phyloP scores from a whole-genome alignment of 1,140 invertebrate genomes.

The Conus betulinus region DNA sequence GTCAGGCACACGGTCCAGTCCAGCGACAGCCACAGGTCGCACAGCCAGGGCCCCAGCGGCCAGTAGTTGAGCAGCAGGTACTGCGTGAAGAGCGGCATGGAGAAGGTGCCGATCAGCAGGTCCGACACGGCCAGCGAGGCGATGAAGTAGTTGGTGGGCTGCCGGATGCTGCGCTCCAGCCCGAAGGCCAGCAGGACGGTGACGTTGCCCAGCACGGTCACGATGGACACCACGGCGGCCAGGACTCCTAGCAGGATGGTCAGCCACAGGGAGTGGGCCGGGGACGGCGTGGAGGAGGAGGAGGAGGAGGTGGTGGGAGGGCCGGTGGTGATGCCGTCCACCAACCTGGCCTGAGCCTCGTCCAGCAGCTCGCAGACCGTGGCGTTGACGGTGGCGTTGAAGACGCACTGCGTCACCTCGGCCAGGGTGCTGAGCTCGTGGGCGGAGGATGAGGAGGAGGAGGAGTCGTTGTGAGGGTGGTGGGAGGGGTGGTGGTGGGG shows the following conservation, averaged over 20 bases:
- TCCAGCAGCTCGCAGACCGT: constrained; percentile 9
- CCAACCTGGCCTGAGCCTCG: background rate
- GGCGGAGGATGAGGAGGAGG: background rate
- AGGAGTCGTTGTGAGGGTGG: background rate
- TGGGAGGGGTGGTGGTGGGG: background rate
- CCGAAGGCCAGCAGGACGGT: constrained; percentile 97
- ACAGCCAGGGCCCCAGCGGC: constrained; percentile 96
- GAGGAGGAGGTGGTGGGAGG: background rate
- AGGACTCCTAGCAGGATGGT: constrained; percentile 94
- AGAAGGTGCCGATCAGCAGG: constrained; percentile 93
- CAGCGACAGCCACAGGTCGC: constrained; percentile 98
- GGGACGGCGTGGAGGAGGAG: constrained; percentile 57
- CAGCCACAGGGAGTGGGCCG: constrained; percentile 93
- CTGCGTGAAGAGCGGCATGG: constrained; percentile 96
- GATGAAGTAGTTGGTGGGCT: constrained; percentile 99
- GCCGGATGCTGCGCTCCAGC: constrained; percentile 96
- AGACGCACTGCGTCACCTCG: constrained; percentile 12
- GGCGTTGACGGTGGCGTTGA: constrained; percentile 10
- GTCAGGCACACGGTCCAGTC: constrained; percentile 99
- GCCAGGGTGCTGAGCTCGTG: background rate
- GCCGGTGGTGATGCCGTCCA: background rate
- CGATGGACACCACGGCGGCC: constrained; percentile 78
- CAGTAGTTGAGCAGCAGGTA: constrained; percentile 97
- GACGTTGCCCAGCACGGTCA: constrained; percentile 87
- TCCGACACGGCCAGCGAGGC: constrained; percentile 98